Evolutionary conservation across 1,140 invertebrate species (phyloP), one percentile per base, ranked within the genome.

Genomic region (Oreohelix idahoensis): DNA sequence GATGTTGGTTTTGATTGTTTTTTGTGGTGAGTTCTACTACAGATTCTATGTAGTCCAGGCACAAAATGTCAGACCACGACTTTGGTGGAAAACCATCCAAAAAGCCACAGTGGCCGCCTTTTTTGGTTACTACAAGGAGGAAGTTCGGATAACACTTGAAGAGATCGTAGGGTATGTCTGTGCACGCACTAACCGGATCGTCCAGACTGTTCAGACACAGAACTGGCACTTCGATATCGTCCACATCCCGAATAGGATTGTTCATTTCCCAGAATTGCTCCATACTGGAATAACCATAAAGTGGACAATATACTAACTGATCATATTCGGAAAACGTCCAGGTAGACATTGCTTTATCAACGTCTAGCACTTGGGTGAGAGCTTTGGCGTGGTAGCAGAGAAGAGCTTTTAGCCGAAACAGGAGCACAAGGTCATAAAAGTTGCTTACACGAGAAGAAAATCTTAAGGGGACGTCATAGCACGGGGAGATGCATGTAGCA

Each of bases 221-320:
- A 17, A 92, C 83, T n/a, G 91, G 91, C 11, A 89, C 87, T 0
- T 90, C 86, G 36, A 92, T 91, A 58, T 92, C 89, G 83, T 91
- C 90, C 20, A 90, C 89, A 77, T 92, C 90, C 1, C 91, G 83
- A 71, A 91, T 86, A 15, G 91, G 90, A 51, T 89, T 88, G 79
- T 91, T 91, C 51, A 85, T 79, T 63, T 90, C 87, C 87, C 90
- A 90, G 84, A 88, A 92, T 42, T 88, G 73, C 15, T 91, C 89
- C 63, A 88, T 79, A 39, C 84, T 84, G 17, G 82, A 63, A 66
- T 83, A 83, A 29, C 88, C 86, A 71, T 87, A 86, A 45, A 89
- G 78, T 58, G 86, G 86, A 49, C 86, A 89, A 70, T 88, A 90
- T 1, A 90, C 86, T 15, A 77, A 42, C 69, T 88, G 81, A 29